These are phyloP conservation scores for Enhydra lutris DNA, from an alignment of 2,113 vertebrate species.

Conservation along the genomic window DNA sequence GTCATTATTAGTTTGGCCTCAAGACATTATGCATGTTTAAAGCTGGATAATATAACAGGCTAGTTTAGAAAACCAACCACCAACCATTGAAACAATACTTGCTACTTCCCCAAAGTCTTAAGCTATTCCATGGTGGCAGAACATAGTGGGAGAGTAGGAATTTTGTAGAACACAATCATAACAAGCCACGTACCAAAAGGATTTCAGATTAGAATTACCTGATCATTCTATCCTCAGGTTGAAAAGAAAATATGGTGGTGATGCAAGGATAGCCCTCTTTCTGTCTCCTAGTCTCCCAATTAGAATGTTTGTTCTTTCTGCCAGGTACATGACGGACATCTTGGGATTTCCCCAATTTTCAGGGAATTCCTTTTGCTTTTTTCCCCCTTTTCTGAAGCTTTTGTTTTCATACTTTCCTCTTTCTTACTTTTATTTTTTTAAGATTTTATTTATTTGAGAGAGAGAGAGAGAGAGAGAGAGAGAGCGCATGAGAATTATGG, in stretches of 20 bases:
- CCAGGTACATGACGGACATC: background rate
- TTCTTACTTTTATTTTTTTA: background rate
- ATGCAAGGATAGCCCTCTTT: background rate
- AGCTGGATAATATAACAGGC: background rate
- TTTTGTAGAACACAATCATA: background rate
- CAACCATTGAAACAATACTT: background rate
- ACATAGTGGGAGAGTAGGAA: background rate
- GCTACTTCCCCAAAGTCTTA: background rate
- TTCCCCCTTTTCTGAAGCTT: background rate
- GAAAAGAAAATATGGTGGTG: background rate
- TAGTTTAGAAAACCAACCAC: background rate
- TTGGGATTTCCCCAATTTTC: background rate
- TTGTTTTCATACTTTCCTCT: background rate
- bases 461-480: too few relatives aligned
- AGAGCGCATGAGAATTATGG: background rate
- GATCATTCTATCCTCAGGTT: background rate
- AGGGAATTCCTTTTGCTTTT: background rate
- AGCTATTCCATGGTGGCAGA: background rate
- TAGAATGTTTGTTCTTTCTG: background rate
- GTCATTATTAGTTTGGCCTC: background rate
- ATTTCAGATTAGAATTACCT: background rate
- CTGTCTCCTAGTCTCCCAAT: background rate
- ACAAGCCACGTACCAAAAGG: background rate
- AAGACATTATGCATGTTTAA: background rate
- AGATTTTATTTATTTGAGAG: background rate